Percentiles rank a stretch among this genome's conserved stretches.
Conservation (phyloP, 2,797 vertebrate species). For the Martes flavigula region DNA sequence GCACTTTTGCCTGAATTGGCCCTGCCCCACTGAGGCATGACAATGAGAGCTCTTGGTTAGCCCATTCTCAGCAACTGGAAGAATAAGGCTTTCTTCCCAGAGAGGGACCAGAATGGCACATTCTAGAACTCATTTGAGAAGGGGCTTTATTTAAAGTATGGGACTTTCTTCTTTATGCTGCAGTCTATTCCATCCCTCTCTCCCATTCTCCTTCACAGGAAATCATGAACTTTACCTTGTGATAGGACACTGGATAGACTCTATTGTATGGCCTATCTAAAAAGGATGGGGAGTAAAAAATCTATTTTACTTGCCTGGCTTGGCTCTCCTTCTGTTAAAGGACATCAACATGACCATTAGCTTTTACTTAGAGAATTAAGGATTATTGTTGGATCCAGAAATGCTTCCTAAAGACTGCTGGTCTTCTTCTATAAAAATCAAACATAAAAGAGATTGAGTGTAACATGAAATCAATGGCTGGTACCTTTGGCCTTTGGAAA, state of each 20-base stretch:
- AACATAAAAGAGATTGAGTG: neutral
- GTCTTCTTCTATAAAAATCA: constrained; percentile 4
- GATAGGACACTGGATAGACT: neutral
- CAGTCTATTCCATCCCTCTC: neutral
- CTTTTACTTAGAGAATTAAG: constrained; percentile 55
- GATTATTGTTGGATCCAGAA: neutral
- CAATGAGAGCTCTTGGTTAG: neutral
- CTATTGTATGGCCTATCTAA: neutral
- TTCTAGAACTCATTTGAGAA: neutral
- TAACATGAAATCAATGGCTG: constrained; percentile 9
- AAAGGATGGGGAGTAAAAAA: neutral
- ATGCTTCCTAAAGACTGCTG: neutral
- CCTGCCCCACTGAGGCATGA: neutral
- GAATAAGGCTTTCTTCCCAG: neutral
- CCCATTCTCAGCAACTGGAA: neutral
- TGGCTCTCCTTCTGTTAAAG: neutral
- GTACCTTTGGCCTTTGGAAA: constrained; percentile 18
- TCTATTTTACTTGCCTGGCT: neutral
- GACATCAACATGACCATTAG: neutral
- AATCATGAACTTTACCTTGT: neutral
- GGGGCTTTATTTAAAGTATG: neutral
- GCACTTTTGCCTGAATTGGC: neutral
- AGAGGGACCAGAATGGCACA: neutral
- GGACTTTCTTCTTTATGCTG: neutral
- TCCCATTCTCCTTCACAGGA: neutral